Percentiles rank a stretch among this genome's conserved stretches.
These are phyloP conservation scores for Drosophila nigritarsus DNA, from an alignment of 2,888 invertebrate species.

Conservation along the genomic window DNA sequence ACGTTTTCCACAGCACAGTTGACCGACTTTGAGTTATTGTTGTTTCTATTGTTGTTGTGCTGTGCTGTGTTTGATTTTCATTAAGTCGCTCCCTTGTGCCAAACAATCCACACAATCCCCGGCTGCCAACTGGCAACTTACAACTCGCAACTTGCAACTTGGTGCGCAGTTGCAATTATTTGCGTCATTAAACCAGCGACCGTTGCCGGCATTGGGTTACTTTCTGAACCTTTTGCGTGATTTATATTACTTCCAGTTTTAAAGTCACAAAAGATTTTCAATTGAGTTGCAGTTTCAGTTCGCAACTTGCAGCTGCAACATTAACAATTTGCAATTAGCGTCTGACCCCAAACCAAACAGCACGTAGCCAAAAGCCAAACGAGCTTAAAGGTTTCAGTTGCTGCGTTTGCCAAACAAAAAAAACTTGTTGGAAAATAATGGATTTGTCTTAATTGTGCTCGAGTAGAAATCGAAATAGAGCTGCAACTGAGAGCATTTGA, in stretches of 20 bases:
- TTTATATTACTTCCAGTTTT: conserved; percentile 72
- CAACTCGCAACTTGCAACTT: conserved; percentile 42
- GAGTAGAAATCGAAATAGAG: not conserved
- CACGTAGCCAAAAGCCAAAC: conserved; percentile 53
- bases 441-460: not conserved
- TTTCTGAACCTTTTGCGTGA: conserved; percentile 73
- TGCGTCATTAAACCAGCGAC: conserved; percentile 74
- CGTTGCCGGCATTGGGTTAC: conserved; percentile 57
- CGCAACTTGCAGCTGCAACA: conserved; percentile 50
- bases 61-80: conserved; percentile 74
- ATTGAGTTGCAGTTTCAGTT: conserved; percentile 50
- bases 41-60: conserved; percentile 17
- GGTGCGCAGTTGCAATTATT: conserved; percentile 64
- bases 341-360: conserved; percentile 46
- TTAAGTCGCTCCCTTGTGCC: conserved; percentile 69
- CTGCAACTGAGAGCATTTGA: not conserved
- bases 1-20: conserved; percentile 61
- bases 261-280: conserved; percentile 70
- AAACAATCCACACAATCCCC: conserved; percentile 39
- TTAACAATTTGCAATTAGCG: conserved; percentile 60
- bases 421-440: not conserved
- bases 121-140: conserved; percentile 24
- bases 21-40: conserved; percentile 60
- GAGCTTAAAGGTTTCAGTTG: conserved; percentile 27
- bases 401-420: conserved; percentile 15